A percentile compares a stretch with the other conserved stretches of the same genome.
These are phyloP conservation scores for Emydura subglobosa DNA, from an alignment of 2,113 vertebrate species.

Conservation along the genomic window DNA sequence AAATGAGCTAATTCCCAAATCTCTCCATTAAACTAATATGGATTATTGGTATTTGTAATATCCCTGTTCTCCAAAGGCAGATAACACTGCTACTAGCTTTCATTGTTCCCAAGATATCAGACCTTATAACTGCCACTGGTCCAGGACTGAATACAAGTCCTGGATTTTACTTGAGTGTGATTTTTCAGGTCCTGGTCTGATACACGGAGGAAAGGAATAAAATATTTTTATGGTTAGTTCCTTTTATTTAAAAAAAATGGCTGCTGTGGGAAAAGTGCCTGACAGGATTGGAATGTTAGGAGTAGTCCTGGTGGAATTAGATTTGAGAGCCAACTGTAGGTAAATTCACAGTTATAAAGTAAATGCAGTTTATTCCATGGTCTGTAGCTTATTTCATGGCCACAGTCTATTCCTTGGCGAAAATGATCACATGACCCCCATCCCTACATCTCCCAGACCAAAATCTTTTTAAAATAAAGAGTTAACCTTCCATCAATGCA, in stretches of 20 bases:
- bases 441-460: background rate
- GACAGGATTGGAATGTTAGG: background rate
- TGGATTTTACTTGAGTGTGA: background rate
- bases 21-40: background rate
- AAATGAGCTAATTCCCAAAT: background rate
- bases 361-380: background rate
- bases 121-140: background rate
- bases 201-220: background rate
- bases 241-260: background rate
- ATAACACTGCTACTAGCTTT: background rate
- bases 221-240: background rate
- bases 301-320: accelerated
- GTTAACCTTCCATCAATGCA: accelerated
- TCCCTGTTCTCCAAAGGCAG: background rate
- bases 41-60: background rate
- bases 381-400: background rate
- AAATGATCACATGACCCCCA: background rate
- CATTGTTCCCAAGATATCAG: background rate
- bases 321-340: background rate
- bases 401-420: background rate
- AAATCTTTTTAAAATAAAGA: background rate
- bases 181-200: background rate
- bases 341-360: constrained; percentile 4
- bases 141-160: background rate
- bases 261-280: background rate